Evolutionary conservation across 2,113 vertebrate genomes (phyloP).

Genomic region (Pollachius pollachius): DNA sequence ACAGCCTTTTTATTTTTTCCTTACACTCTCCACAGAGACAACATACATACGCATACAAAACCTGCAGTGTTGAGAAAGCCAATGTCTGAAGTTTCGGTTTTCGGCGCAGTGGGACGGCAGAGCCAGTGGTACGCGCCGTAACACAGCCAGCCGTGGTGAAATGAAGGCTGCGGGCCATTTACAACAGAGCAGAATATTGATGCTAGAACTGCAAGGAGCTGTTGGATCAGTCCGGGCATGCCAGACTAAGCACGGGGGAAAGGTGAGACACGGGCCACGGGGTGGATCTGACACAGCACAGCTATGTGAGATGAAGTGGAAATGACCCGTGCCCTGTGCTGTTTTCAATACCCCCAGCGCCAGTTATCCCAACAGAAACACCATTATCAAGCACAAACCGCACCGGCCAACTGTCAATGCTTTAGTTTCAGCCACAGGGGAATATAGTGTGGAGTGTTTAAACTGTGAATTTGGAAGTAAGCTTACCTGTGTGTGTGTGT

Average conservation of each 20-base stretch:
- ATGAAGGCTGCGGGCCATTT: constrained; percentile 40
- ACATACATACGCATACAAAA: constrained; percentile 8
- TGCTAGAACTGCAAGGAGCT: constrained; percentile 12
- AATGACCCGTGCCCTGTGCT: neutral
- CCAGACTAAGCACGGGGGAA: neutral
- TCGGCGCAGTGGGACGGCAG: constrained; percentile 44
- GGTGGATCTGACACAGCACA: constrained; percentile 9
- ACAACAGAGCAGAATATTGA: constrained; percentile 41
- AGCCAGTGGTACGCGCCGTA: neutral
- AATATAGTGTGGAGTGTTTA: neutral
- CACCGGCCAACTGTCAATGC: no score
- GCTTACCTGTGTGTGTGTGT: constrained; percentile 12
- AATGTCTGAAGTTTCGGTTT: constrained; percentile 31
- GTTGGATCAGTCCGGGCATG: constrained; percentile 26
- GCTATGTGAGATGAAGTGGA: neutral
- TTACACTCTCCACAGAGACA: constrained; percentile 31
- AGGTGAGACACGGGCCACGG: constrained; percentile 2
- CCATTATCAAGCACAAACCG: constrained; percentile 1
- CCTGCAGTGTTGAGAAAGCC: constrained; percentile 32
- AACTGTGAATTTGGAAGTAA: constrained; percentile 13
- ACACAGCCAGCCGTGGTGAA: constrained; percentile 19
- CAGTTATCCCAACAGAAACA: constrained; percentile 8
- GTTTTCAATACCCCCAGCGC: neutral
- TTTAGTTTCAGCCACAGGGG: neutral
- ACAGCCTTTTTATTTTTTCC: constrained; percentile 36